A percentile compares a stretch with the other conserved stretches of the same genome.
Conservation (phyloP, 2,113 vertebrate species). For the Salminus brasiliensis region DNA sequence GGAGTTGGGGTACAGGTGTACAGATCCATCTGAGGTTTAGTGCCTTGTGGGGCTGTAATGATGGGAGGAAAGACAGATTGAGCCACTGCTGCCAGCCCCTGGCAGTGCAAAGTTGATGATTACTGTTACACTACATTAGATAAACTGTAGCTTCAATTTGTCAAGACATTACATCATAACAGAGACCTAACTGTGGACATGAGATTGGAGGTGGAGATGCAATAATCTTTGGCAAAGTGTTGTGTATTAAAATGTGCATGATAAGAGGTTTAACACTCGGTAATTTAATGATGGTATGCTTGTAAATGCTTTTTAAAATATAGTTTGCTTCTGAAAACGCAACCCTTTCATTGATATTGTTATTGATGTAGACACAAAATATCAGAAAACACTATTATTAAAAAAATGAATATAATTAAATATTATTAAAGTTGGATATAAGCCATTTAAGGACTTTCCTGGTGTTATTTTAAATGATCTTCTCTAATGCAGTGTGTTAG, state of each 20-base stretch:
- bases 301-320: constrained; percentile 3
- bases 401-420: neutral
- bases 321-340: neutral
- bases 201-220: neutral
- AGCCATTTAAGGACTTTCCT: neutral
- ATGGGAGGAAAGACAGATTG: neutral
- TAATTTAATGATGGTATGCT: neutral
- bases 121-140: constrained; percentile 30
- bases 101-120: neutral
- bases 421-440: constrained; percentile 7
- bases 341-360: neutral
- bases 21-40: neutral
- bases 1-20: neutral
- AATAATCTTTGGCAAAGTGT: neutral
- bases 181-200: neutral
- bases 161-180: neutral
- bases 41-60: neutral
- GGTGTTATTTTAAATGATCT: constrained; percentile 15
- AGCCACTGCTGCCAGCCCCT: constrained; percentile 3
- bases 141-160: neutral
- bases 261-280: neutral
- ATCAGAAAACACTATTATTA: neutral
- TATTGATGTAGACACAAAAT: neutral
- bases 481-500: neutral
- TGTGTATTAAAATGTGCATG: constrained; percentile 6